These are phyloP conservation scores for Brachymystax lenok DNA, from an alignment of 2,797 vertebrate species.

Conservation along the genomic window DNA sequence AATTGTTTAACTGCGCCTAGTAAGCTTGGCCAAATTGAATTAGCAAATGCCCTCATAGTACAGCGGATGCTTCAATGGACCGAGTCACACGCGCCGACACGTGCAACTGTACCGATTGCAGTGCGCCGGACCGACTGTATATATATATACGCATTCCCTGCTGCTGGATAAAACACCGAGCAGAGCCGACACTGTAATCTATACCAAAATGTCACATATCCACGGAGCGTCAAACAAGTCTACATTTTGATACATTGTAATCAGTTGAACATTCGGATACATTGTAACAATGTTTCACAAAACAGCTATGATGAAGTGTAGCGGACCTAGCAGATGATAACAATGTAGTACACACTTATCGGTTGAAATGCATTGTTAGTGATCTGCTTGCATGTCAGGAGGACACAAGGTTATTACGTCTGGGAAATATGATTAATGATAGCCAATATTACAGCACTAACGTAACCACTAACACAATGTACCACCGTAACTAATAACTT, in stretches of 20 bases:
- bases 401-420: background rate
- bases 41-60: slow-evolving; percentile 21
- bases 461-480: background rate
- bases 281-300: background rate
- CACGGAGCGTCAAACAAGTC: no score
- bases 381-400: background rate
- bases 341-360: background rate
- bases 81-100: slow-evolving; percentile 77
- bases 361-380: background rate
- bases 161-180: background rate
- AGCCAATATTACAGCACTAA: background rate
- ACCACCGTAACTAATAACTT: background rate
- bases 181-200: no score
- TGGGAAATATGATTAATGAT: background rate
- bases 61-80: slow-evolving; percentile 20
- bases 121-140: slow-evolving; percentile 35
- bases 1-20: slow-evolving; percentile 7
- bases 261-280: background rate
- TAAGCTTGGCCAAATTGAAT: background rate
- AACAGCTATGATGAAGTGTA: background rate
- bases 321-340: background rate
- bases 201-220: no score
- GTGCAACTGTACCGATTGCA: slow-evolving; percentile 72
- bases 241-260: background rate
- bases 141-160: slow-evolving; percentile 15